A percentile compares a stretch with the other conserved stretches of the same genome.
These are phyloP conservation scores for Corythornis madagascariensis DNA, from an alignment of 2,113 vertebrate species.

Conservation along the genomic window DNA sequence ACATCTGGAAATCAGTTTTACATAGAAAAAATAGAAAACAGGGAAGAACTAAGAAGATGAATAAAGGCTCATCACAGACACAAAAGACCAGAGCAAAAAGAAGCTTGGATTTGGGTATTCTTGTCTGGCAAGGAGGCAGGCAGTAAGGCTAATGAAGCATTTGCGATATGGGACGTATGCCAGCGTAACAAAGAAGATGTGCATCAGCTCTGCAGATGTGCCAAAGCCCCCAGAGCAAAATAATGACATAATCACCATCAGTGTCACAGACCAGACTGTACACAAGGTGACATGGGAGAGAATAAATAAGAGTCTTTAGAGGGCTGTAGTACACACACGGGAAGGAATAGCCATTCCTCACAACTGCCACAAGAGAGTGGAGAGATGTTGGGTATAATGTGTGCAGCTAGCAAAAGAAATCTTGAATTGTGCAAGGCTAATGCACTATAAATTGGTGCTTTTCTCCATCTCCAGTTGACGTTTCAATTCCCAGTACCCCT, in stretches of 20 bases:
- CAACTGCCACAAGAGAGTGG: constrained; percentile 49
- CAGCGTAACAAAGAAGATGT: constrained; percentile 87
- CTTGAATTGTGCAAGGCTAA: constrained; percentile 53
- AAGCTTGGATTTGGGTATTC: constrained; percentile 85
- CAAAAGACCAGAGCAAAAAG: constrained; percentile 82
- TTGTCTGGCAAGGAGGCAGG: constrained; percentile 88
- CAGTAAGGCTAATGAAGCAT: constrained; percentile 90
- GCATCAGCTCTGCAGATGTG: constrained; percentile 90
- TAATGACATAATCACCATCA: constrained; percentile 99
- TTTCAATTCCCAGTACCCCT: constrained; percentile 49
- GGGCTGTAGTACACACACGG: constrained; percentile 71
- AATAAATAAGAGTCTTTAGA: constrained; percentile 78
- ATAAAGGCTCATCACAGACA: constrained; percentile 81
- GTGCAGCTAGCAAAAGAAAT: constrained; percentile 63
- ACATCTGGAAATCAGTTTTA: constrained; percentile 83
- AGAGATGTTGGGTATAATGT: constrained; percentile 22
- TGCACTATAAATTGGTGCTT: constrained; percentile 52
- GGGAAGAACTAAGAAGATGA: constrained; percentile 81
- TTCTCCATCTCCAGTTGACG: constrained; percentile 14
- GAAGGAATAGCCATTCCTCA: constrained; percentile 64
- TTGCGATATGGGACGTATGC: constrained; percentile 82
- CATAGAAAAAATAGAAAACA: constrained; percentile 76
- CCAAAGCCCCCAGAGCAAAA: constrained; percentile 92
- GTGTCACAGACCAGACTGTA: constrained; percentile 96
- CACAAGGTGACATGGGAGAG: constrained; percentile 93